Conservation (phyloP, 2,888 invertebrate species). For the Hemicrepidius hirtus region DNA sequence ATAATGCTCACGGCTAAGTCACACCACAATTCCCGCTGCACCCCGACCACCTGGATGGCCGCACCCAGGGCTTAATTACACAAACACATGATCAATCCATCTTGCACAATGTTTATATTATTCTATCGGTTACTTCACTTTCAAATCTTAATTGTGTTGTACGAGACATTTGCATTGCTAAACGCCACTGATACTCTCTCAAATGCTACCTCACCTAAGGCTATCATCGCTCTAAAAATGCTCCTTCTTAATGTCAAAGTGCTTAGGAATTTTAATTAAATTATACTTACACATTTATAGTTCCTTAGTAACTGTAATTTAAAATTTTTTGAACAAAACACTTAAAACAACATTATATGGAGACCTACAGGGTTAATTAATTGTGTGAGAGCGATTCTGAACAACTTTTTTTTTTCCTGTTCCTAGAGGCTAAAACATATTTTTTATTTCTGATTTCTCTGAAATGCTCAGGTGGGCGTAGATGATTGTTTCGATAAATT, state of each 20-base stretch:
- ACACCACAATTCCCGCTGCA: constrained; percentile 43
- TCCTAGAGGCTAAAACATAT: no score
- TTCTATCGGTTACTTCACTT: constrained; percentile 53
- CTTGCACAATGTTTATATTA: constrained; percentile 56
- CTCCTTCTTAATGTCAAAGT: constrained; percentile 28
- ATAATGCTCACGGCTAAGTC: constrained; percentile 47
- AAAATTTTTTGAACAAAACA: no score
- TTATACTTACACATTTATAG: neutral
- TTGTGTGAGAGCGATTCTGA: neutral
- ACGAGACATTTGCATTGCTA: constrained; percentile 53
- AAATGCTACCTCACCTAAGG: constrained; percentile 36
- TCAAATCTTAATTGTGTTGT: constrained; percentile 55
- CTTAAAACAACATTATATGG: no score
- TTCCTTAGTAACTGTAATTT: no score
- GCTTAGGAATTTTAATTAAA: constrained; percentile 17
- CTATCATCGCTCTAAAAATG: constrained; percentile 14
- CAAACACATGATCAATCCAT: constrained; percentile 54
- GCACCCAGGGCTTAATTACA: constrained; percentile 54
- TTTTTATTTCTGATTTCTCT: no score
- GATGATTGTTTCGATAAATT: neutral
- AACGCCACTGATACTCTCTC: constrained; percentile 32
- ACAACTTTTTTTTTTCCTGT: no score
- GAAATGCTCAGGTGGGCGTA: neutral
- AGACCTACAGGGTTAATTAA: neutral
- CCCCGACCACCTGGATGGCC: constrained; percentile 53